These are phyloP conservation scores for Spodoptera frugiperda DNA, from an alignment of 1,140 invertebrate genomes.

Conservation along the genomic window DNA sequence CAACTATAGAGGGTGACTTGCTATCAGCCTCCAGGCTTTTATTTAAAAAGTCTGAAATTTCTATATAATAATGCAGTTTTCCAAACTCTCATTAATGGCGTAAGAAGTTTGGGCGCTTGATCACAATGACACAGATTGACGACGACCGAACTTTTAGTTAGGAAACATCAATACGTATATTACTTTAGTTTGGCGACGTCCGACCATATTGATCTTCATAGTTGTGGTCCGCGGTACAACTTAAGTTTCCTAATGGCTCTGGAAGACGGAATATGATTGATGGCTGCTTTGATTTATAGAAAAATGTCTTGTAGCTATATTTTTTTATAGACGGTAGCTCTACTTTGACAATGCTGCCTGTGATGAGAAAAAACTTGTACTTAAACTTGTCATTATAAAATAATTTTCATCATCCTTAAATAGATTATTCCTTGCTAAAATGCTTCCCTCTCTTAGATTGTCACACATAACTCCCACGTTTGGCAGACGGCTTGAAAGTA, in stretches of 20 bases:
- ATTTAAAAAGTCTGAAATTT: too few relatives aligned
- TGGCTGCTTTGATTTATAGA: neutral
- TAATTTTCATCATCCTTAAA: too few relatives aligned
- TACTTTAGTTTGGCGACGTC: neutral
- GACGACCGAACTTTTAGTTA: constrained; percentile 13
- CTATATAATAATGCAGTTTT: constrained; percentile 15
- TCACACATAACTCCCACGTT: too few relatives aligned
- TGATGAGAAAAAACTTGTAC: too few relatives aligned
- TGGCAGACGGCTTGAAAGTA: too few relatives aligned
- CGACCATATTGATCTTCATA: neutral
- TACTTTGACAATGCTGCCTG: too few relatives aligned
- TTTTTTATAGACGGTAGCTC: too few relatives aligned
- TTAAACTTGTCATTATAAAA: too few relatives aligned
- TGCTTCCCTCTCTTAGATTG: too few relatives aligned
- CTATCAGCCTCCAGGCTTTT: too few relatives aligned
- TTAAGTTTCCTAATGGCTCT: constrained; percentile 6
- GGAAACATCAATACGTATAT: constrained; percentile 16
- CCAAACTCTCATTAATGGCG: constrained; percentile 8
- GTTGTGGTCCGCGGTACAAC: neutral
- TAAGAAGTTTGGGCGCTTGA: constrained; percentile 5
- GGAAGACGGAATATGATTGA: neutral
- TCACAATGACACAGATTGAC: constrained; percentile 18
- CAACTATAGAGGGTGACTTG: too few relatives aligned
- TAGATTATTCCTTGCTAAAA: too few relatives aligned
- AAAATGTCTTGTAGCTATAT: neutral